phyloP scores from a whole-genome alignment of 2,113 vertebrate species.

The Microtus ochrogaster region DNA sequence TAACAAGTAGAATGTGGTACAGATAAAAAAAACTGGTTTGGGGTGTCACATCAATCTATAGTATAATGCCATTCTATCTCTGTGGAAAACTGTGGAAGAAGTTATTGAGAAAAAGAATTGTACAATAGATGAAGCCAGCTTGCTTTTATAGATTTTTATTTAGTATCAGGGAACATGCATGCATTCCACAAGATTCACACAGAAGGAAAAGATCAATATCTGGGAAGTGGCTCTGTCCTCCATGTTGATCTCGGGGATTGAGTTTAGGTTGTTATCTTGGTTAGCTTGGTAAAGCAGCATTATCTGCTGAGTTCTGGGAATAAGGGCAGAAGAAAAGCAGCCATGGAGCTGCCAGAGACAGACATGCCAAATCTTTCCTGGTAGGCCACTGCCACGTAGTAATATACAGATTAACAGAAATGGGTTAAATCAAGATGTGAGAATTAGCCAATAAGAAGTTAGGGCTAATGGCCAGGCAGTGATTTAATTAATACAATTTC shows the following conservation, averaged over 20 bases:
- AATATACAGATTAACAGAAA: no score
- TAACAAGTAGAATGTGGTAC: neutral
- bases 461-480: no score
- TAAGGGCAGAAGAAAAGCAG: no score
- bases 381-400: no score
- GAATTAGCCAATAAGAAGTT: no score
- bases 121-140: neutral
- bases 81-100: neutral
- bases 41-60: neutral
- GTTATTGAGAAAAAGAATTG: neutral
- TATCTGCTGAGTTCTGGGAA: neutral
- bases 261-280: no score
- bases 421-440: no score
- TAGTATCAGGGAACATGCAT: neutral
- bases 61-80: neutral
- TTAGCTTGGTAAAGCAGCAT: no score
- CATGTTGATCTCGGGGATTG: no score
- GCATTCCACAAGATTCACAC: neutral
- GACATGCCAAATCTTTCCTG: no score
- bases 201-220: neutral
- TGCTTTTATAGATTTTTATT: neutral
- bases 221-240: neutral
- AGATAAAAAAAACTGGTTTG: conserved; percentile 25
- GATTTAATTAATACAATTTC: no score
- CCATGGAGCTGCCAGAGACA: no score